These are phyloP conservation scores for Catharus fuscescens DNA, from an alignment of 2,113 vertebrate genomes.

Conservation along the genomic window DNA sequence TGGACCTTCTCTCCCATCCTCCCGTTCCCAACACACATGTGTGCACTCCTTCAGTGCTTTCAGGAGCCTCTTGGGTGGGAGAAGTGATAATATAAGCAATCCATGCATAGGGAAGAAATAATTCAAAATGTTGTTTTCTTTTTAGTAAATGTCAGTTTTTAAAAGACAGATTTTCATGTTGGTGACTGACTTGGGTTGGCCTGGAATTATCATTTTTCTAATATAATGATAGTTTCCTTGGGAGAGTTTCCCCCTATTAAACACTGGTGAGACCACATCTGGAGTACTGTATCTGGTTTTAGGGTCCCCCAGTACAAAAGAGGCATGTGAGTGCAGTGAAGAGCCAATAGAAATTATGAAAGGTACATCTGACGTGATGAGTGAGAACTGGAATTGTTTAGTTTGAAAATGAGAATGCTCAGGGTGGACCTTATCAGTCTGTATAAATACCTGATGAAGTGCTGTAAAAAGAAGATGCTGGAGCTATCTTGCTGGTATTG, in stretches of 20 bases:
- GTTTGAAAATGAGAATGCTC: not conserved
- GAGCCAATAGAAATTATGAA: not conserved
- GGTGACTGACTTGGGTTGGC: not conserved
- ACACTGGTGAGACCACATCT: not conserved
- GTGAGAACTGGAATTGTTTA: not conserved
- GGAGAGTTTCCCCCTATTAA: not conserved
- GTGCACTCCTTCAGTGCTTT: not conserved
- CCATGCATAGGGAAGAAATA: not conserved
- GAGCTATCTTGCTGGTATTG: not conserved
- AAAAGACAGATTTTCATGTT: not conserved
- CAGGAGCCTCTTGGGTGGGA: not conserved
- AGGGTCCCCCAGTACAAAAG: not conserved
- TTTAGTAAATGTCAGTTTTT: not conserved
- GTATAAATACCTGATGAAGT: not conserved
- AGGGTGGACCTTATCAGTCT: not conserved
- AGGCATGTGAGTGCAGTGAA: not conserved
- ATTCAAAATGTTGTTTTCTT: not conserved
- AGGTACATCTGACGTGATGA: not conserved
- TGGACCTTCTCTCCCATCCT: not conserved
- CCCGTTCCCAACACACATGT: fast-evolving
- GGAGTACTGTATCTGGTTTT: not conserved
- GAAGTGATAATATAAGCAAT: not conserved
- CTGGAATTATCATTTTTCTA: not conserved
- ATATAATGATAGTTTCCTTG: not conserved
- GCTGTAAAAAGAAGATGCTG: not conserved